Percentiles rank a stretch among this genome's conserved stretches.
Evolutionary conservation across 2,113 vertebrate genomes (phyloP).

Genomic region (Sturnus vulgaris): DNA sequence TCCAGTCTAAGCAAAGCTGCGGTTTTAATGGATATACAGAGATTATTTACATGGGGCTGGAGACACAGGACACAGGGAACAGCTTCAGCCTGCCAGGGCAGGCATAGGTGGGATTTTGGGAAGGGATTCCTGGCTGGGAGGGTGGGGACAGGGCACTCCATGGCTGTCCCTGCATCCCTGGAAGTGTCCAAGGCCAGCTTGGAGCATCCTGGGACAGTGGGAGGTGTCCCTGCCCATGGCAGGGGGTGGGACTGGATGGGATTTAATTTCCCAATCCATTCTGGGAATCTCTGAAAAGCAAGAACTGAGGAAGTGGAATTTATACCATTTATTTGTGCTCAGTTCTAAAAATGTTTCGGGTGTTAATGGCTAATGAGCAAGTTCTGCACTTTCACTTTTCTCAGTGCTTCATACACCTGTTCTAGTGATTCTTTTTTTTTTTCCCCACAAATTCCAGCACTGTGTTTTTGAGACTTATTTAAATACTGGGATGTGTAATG

Average conservation of each 20-base stretch:
- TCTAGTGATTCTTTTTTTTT: background rate
- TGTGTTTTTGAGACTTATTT: background rate
- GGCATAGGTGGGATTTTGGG: accelerated
- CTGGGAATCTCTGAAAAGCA: background rate
- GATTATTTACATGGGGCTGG: background rate
- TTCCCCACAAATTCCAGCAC: background rate
- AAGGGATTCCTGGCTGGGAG: background rate
- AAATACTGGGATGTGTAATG: background rate
- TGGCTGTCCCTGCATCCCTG: background rate
- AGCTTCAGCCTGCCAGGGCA: background rate
- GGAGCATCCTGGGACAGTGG: background rate
- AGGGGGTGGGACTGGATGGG: background rate
- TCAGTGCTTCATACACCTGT: background rate
- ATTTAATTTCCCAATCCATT: background rate
- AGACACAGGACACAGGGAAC: background rate
- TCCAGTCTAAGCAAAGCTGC: background rate
- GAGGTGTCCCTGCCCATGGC: background rate
- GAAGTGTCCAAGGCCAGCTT: accelerated
- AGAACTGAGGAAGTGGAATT: background rate
- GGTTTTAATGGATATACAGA: background rate
- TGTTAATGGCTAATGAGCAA: background rate
- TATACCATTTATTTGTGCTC: background rate
- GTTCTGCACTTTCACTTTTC: background rate
- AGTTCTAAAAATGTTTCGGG: background rate
- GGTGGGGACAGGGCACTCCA: no score